Conservation (phyloP, 1,140 invertebrate species). For the Heliothis virescens region DNA sequence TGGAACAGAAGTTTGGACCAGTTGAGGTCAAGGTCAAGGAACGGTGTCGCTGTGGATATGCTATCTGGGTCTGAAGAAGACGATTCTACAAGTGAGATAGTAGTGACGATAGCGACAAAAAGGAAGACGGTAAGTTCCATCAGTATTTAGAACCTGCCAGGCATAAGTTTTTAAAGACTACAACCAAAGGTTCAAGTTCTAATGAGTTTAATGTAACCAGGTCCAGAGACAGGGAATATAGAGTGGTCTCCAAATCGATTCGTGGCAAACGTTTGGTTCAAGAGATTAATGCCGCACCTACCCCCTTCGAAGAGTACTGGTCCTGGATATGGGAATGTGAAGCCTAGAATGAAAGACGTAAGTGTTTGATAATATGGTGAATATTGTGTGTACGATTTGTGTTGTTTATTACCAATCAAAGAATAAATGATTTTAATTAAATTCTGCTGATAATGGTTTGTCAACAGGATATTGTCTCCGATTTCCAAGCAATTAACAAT, state of each 20-base stretch:
- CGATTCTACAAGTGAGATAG: conserved; percentile 71
- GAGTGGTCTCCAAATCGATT: conserved; percentile 72
- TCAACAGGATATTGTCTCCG: conserved; percentile 58
- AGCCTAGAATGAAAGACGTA: conserved; percentile 31
- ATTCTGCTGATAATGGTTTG: neutral
- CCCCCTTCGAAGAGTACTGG: conserved; percentile 62
- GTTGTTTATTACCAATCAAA: neutral
- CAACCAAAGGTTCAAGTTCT: neutral
- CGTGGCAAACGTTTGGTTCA: conserved; percentile 70
- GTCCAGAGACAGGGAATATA: conserved; percentile 62
- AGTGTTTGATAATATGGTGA: neutral
- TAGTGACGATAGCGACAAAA: conserved; percentile 57
- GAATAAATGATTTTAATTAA: neutral
- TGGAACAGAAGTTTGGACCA: conserved; percentile 53
- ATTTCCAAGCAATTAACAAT: conserved; percentile 68
- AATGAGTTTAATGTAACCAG: conserved; percentile 36
- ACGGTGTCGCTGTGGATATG: conserved; percentile 69
- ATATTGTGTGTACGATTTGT: too few relatives aligned
- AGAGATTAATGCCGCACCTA: conserved; percentile 66
- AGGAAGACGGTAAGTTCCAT: conserved; percentile 45
- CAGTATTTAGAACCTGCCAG: neutral
- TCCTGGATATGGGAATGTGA: conserved; percentile 57
- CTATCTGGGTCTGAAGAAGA: conserved; percentile 72
- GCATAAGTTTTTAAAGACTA: neutral
- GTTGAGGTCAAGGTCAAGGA: conserved; percentile 59